These are phyloP conservation scores for Trididemnum miniatum DNA, from an alignment of 23 tunicate species.

Conservation along the genomic window DNA sequence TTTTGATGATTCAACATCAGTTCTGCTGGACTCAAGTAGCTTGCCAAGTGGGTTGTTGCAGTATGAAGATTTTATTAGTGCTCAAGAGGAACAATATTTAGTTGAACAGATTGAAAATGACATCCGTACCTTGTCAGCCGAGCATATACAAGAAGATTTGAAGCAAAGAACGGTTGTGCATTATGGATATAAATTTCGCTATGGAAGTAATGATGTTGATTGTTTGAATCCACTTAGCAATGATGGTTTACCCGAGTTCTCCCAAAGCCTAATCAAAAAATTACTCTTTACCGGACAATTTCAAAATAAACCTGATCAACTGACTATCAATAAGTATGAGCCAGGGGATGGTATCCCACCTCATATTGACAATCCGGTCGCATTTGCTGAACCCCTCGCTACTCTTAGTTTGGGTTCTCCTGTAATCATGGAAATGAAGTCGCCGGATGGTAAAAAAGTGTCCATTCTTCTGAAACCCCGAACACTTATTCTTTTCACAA, in stretches of 20 bases:
- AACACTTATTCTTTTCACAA: conserved; percentile 62
- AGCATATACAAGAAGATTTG: conserved; percentile 29
- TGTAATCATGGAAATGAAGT: conserved; percentile 66
- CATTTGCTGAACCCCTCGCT: conserved; percentile 61
- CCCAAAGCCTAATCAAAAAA: conserved; percentile 22
- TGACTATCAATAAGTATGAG: conserved; percentile 84
- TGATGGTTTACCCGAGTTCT: conserved; percentile 30
- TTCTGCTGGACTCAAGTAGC: not conserved
- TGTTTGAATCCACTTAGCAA: conserved; percentile 28
- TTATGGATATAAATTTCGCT: conserved; percentile 88
- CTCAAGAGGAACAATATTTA: conserved; percentile 49
- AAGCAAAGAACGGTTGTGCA: conserved; percentile 82
- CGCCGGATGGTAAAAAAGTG: conserved; percentile 6
- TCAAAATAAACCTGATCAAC: conserved; percentile 60
- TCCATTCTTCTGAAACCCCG: conserved; percentile 63
- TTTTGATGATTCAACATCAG: not conserved
- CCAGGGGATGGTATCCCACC: conserved; percentile 99
- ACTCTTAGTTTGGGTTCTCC: conserved; percentile 73
- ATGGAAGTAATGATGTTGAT: conserved; percentile 83
- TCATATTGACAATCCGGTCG: conserved; percentile 85
- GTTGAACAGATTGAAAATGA: conserved; percentile 44
- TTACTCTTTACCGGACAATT: conserved; percentile 19
- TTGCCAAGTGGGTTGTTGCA: conserved; percentile 50
- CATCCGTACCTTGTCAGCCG: not conserved
- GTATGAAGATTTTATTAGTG: conserved; percentile 67